Percentiles rank a stretch among this genome's conserved stretches.
These are phyloP conservation scores for Arion vulgaris DNA, from an alignment of 1,140 invertebrate species.

Conservation along the genomic window DNA sequence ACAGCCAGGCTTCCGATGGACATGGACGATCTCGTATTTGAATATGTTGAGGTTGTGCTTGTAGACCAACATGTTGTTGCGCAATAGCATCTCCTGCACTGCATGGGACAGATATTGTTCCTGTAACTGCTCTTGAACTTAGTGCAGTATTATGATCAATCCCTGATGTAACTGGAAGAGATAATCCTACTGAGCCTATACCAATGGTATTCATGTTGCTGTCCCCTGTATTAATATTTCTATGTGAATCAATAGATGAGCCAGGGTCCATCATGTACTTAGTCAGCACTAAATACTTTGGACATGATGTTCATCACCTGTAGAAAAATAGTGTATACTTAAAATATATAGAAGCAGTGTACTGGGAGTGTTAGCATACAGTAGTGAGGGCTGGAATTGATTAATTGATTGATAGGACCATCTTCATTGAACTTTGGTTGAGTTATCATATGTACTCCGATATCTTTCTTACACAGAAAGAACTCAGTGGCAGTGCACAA, in stretches of 20 bases:
- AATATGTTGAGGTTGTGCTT: slow-evolving; percentile 31
- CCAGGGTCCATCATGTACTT: not conserved
- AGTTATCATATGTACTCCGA: no score
- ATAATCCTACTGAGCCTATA: slow-evolving; percentile 26
- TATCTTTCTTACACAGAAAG: no score
- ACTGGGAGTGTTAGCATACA: no score
- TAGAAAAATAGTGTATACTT: not conserved
- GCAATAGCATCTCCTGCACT: slow-evolving; percentile 5
- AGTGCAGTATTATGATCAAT: slow-evolving; percentile 10
- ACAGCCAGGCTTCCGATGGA: slow-evolving; percentile 36
- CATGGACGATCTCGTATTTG: slow-evolving; percentile 35
- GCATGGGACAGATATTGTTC: slow-evolving; percentile 29
- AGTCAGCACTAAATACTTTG: not conserved
- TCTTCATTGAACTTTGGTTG: no score
- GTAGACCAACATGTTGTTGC: slow-evolving; percentile 1
- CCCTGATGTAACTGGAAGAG: slow-evolving; percentile 29
- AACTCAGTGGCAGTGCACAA: no score
- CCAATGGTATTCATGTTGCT: slow-evolving; percentile 21
- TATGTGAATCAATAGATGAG: not conserved
- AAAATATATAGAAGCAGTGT: no score
- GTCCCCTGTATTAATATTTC: slow-evolving; percentile 6
- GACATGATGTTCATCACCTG: not conserved
- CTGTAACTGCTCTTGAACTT: slow-evolving; percentile 19
- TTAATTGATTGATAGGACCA: no score
- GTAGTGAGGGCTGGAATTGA: no score